These are phyloP conservation scores for Drosophila birchii DNA, from an alignment of 2,888 invertebrate genomes.

Conservation along the genomic window DNA sequence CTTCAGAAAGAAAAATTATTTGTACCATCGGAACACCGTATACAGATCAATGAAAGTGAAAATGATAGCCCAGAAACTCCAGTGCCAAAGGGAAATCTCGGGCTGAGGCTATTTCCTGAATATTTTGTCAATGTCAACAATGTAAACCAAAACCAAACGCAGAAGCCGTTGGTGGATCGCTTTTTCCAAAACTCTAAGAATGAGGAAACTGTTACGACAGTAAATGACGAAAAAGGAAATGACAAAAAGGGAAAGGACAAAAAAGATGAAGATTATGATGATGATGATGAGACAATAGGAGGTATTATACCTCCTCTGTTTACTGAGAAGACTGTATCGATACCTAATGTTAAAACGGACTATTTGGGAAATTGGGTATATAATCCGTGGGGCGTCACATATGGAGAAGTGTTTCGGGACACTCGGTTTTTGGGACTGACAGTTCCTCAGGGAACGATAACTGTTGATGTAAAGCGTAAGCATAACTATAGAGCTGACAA, in stretches of 20 bases:
- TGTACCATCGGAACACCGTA: not conserved
- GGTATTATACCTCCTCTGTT: not conserved
- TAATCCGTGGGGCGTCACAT: conserved; percentile 4
- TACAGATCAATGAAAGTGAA: no score
- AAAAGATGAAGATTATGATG: no score
- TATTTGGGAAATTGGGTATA: conserved; percentile 7
- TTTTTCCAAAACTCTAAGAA: no score
- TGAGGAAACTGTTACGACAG: no score
- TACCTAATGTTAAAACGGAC: not conserved
- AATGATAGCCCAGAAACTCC: no score
- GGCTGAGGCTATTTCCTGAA: not conserved
- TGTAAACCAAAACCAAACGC: not conserved
- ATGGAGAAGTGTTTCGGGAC: not conserved
- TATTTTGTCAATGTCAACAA: not conserved
- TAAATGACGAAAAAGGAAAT: no score
- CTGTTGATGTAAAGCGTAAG: no score
- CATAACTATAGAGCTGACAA: no score
- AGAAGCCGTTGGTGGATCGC: not conserved
- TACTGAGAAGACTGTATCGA: not conserved
- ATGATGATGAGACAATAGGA: not conserved
- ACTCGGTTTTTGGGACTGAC: not conserved
- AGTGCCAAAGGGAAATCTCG: no score
- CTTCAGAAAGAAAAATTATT: not conserved
- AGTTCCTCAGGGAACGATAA: no score
- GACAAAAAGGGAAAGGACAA: no score